phyloP scores from a whole-genome alignment of 2,888 invertebrate genomes.

The Acronicta psi region DNA sequence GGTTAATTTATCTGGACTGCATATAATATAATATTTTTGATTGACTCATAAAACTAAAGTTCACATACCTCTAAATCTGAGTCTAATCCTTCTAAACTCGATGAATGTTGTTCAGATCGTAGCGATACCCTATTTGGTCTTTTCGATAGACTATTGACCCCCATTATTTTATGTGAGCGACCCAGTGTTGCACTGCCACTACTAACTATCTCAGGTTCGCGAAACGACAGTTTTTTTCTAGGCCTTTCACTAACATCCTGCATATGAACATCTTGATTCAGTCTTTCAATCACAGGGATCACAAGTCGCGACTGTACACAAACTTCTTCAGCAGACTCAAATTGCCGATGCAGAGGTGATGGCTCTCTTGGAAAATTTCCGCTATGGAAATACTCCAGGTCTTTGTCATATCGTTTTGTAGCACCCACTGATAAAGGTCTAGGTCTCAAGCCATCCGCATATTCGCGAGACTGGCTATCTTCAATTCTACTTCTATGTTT shows the following conservation, averaged over 20 bases:
- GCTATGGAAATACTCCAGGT: slow-evolving; percentile 66
- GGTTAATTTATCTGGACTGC: slow-evolving; percentile 23
- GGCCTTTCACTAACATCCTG: slow-evolving; percentile 89
- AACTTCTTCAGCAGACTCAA: slow-evolving; percentile 78
- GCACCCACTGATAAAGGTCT: slow-evolving; percentile 82
- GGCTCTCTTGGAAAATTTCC: slow-evolving; percentile 68
- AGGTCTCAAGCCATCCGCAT: slow-evolving; percentile 62
- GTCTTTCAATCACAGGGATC: slow-evolving; percentile 81
- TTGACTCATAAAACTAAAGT: slow-evolving; percentile 22
- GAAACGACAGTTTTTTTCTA: slow-evolving; percentile 95
- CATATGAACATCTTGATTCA: slow-evolving; percentile 69
- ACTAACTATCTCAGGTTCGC: slow-evolving; percentile 93
- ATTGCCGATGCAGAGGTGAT: slow-evolving; percentile 68
- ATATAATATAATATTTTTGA: slow-evolving; percentile 26
- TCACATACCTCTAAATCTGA: slow-evolving; percentile 88
- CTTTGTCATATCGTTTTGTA: slow-evolving; percentile 75
- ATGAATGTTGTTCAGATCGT: slow-evolving; percentile 71
- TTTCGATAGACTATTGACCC: slow-evolving; percentile 78
- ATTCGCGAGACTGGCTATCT: slow-evolving; percentile 64
- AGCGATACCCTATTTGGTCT: slow-evolving; percentile 75
- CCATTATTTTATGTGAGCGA: slow-evolving; percentile 83
- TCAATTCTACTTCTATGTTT: slow-evolving; percentile 78
- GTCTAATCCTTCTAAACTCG: slow-evolving; percentile 89
- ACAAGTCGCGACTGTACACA: slow-evolving; percentile 81
- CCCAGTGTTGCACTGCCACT: slow-evolving; percentile 74